Evolutionary conservation across 1,140 invertebrate genomes (phyloP).

Genomic region (Calycopis cecrops): DNA sequence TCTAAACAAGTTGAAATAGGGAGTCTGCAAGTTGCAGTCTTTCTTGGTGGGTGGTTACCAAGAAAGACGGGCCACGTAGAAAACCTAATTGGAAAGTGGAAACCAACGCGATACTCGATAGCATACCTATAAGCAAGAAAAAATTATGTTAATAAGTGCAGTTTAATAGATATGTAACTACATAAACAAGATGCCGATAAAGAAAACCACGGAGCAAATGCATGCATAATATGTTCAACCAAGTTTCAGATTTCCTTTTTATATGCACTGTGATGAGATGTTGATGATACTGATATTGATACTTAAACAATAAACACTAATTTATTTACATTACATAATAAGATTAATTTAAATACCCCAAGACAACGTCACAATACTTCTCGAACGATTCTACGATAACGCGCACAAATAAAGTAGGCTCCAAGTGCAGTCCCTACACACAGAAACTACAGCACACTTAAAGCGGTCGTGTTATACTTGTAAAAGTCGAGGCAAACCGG

Average conservation of each 20-base stretch:
- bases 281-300: not conserved
- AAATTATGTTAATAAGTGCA: no score
- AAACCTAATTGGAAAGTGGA: no score
- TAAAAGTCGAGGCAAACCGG: slow-evolving; percentile 12
- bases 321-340: slow-evolving; percentile 3
- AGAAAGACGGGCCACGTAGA: no score
- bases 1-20: no score
- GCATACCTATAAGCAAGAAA: no score
- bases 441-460: not conserved
- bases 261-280: not conserved
- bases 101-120: no score
- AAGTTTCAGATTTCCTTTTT: not conserved
- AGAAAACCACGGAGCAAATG: no score
- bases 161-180: no score
- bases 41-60: no score
- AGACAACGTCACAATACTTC: not conserved
- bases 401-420: not conserved
- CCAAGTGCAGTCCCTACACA: not conserved
- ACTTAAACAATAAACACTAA: not conserved
- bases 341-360: not conserved
- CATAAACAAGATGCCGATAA: no score
- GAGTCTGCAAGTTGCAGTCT: no score
- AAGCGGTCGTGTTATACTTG: slow-evolving; percentile 1
- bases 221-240: no score
- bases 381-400: slow-evolving; percentile 1